phyloP scores from a whole-genome alignment of 30 jellyfish, hydroid and myxozoan species.

The Sanderia malayensis region DNA sequence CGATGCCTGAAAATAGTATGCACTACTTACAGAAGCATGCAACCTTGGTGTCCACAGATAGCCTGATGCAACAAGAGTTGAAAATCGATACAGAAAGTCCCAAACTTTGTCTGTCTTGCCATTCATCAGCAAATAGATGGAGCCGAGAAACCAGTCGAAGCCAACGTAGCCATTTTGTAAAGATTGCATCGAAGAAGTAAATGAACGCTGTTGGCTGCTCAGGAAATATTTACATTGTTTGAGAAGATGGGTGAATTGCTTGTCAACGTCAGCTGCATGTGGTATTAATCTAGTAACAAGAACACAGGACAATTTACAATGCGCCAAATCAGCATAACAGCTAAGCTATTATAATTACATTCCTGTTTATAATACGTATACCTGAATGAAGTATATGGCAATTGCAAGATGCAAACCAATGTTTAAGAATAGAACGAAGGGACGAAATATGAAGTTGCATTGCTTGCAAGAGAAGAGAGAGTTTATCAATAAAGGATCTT shows the following conservation, averaged over 20 bases:
- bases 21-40: slow-evolving; percentile 64
- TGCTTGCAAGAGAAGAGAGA: too few species aligned
- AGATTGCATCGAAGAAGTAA: slow-evolving; percentile 24
- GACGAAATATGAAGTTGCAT: too few species aligned
- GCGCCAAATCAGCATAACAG: too few species aligned
- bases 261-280: slow-evolving; percentile 55
- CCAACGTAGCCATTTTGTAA: slow-evolving; percentile 60
- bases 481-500: too few species aligned
- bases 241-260: slow-evolving; percentile 37
- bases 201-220: slow-evolving; percentile 47
- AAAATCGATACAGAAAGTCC: slow-evolving; percentile 45
- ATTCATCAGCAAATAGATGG: slow-evolving; percentile 52
- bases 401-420: too few species aligned
- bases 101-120: slow-evolving; percentile 49
- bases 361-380: too few species aligned
- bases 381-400: too few species aligned
- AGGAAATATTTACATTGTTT: slow-evolving; percentile 39
- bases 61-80: slow-evolving; percentile 47
- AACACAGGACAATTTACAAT: too few species aligned
- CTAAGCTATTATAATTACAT: too few species aligned
- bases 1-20: too few species aligned
- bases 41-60: slow-evolving; percentile 68
- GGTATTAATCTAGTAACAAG: slow-evolving; percentile 48
- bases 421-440: too few species aligned
- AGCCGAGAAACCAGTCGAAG: slow-evolving; percentile 81